Percentiles rank a stretch among this genome's conserved stretches.
These are phyloP conservation scores for Crepidodera aurea DNA, from an alignment of 2,888 invertebrate genomes.

Conservation along the genomic window DNA sequence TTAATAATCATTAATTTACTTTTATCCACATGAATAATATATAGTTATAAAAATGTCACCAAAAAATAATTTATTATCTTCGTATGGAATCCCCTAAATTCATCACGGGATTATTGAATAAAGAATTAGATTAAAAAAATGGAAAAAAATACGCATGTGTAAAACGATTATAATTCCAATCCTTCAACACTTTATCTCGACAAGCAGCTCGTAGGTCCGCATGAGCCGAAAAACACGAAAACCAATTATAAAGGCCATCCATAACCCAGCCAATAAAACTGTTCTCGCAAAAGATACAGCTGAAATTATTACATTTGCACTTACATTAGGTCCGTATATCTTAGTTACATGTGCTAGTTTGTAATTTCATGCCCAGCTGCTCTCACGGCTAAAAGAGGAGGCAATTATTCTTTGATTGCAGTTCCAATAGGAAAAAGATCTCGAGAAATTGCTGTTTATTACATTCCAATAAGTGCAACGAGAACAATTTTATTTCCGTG, in stretches of 20 bases:
- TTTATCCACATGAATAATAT: no score
- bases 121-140: neutral
- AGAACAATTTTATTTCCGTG: neutral
- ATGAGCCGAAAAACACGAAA: conserved; percentile 48
- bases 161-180: conserved; percentile 19
- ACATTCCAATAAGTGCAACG: conserved; percentile 5
- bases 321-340: conserved; percentile 54
- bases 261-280: conserved; percentile 56
- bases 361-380: conserved; percentile 54
- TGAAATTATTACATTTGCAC: conserved; percentile 57
- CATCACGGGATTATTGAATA: neutral
- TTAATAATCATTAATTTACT: no score
- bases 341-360: conserved; percentile 54
- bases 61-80: no score
- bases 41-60: no score
- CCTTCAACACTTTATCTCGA: conserved; percentile 17
- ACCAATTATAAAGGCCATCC: conserved; percentile 56
- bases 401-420: conserved; percentile 50
- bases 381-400: conserved; percentile 47
- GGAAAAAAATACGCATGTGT: neutral
- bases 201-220: conserved; percentile 17
- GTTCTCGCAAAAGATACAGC: conserved; percentile 55
- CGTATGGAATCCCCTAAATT: no score
- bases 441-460: conserved; percentile 5
- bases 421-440: conserved; percentile 24